phyloP scores from a whole-genome alignment of 2,888 invertebrate species.

The Hemistola chrysoprasaria region DNA sequence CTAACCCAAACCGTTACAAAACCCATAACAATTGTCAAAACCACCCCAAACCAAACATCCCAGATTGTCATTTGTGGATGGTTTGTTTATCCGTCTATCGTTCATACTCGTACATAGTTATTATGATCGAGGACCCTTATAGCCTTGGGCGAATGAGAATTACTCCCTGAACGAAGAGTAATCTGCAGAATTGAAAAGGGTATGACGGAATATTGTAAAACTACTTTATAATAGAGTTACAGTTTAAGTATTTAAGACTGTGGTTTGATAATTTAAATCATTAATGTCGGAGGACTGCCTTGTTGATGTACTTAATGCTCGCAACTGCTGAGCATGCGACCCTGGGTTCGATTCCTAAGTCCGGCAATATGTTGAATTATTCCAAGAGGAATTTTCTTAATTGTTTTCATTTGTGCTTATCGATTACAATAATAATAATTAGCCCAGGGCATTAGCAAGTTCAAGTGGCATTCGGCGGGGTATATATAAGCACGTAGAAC shows the following conservation, averaged over 20 bases:
- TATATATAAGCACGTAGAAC: too few species aligned
- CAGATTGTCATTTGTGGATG: constrained; percentile 57
- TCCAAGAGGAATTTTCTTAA: too few species aligned
- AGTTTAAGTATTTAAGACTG: constrained; percentile 8
- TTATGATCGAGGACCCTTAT: constrained; percentile 43
- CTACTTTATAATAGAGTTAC: constrained; percentile 53
- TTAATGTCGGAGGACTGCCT: too few species aligned
- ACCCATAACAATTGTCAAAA: constrained; percentile 7
- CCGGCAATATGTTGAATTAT: too few species aligned
- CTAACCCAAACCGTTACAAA: constrained; percentile 23
- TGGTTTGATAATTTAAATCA: constrained; percentile 7
- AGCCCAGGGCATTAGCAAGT: too few species aligned
- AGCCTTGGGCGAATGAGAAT: constrained; percentile 41
- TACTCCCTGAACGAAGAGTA: constrained; percentile 32
- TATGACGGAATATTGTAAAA: constrained; percentile 17
- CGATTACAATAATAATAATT: too few species aligned
- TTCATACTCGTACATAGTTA: constrained; percentile 46
- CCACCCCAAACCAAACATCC: constrained; percentile 49
- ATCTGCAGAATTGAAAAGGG: too few species aligned
- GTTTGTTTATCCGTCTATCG: constrained; percentile 59
- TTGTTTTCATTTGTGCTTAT: too few species aligned
- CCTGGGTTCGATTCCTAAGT: too few species aligned
- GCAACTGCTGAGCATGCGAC: too few species aligned
- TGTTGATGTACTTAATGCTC: too few species aligned
- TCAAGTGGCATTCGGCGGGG: too few species aligned